Percentiles rank a stretch among this genome's conserved stretches.
phyloP scores from a whole-genome alignment of 2,797 vertebrate genomes.

The Cryptoblepharus egeriae region DNA sequence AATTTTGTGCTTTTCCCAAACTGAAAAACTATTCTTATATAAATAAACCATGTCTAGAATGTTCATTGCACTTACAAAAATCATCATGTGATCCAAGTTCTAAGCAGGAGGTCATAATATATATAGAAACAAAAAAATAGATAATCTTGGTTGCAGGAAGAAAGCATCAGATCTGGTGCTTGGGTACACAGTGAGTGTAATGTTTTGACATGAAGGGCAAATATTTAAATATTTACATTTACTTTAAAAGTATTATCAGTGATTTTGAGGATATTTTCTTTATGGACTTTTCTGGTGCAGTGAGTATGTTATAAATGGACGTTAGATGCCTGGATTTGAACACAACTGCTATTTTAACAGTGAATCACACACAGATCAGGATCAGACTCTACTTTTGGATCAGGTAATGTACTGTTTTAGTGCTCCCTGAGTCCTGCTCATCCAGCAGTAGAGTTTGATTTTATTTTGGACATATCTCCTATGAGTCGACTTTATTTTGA shows the following conservation, averaged over 20 bases:
- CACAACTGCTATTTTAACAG: neutral
- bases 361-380: too few relatives aligned
- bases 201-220: neutral
- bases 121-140: neutral
- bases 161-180: neutral
- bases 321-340: neutral
- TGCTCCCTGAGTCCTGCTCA: neutral
- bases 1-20: too few relatives aligned
- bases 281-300: neutral
- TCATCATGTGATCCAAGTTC: neutral
- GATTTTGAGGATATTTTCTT: neutral
- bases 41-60: too few relatives aligned
- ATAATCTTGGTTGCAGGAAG: neutral
- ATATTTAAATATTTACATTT: neutral
- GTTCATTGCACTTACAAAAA: too few relatives aligned
- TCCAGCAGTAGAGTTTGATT: neutral
- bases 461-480: slow-evolving; percentile 11
- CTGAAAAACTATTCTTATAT: too few relatives aligned
- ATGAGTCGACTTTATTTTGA: neutral
- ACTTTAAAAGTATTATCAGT: neutral
- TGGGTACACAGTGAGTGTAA: too few relatives aligned
- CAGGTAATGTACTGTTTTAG: neutral
- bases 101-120: neutral
- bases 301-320: neutral
- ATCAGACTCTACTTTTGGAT: too few relatives aligned